Evolutionary conservation across 2,113 vertebrate genomes (phyloP).

Genomic region (Saccopteryx leptura): DNA sequence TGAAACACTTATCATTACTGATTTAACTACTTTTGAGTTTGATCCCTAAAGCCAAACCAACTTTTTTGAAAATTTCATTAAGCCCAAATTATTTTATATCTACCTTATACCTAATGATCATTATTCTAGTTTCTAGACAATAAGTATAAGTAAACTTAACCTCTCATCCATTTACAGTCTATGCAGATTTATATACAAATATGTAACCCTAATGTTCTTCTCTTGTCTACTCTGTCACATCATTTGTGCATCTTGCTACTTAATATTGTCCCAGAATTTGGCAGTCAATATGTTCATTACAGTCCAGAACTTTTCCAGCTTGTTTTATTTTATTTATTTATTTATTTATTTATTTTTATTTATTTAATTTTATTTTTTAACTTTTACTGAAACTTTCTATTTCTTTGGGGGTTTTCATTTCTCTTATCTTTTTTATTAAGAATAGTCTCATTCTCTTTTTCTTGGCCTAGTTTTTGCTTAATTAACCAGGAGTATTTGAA

Average conservation of each 20-base stretch:
- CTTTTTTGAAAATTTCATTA: too few relatives aligned
- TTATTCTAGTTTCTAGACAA: too few relatives aligned
- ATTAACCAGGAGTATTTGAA: background rate
- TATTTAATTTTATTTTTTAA: background rate
- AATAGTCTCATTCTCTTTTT: background rate
- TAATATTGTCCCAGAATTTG: constrained; percentile 62
- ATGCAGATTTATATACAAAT: too few relatives aligned
- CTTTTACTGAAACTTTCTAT: background rate
- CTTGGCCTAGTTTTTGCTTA: background rate
- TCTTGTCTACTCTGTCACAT: constrained; percentile 51
- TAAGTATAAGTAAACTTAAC: too few relatives aligned
- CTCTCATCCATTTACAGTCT: too few relatives aligned
- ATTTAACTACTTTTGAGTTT: too few relatives aligned
- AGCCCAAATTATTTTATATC: too few relatives aligned
- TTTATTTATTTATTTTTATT: too few relatives aligned
- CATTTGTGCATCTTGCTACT: background rate
- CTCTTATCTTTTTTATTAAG: background rate
- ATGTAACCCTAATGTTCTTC: background rate
- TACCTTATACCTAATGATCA: too few relatives aligned
- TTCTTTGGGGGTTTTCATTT: background rate
- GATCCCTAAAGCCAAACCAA: too few relatives aligned
- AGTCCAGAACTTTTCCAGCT: constrained; percentile 32
- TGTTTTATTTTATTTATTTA: too few relatives aligned
- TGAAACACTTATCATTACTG: too few relatives aligned
- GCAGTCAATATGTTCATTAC: constrained; percentile 24